phyloP scores from a whole-genome alignment of 2,888 invertebrate species.

The Drosophila macrospina region DNA sequence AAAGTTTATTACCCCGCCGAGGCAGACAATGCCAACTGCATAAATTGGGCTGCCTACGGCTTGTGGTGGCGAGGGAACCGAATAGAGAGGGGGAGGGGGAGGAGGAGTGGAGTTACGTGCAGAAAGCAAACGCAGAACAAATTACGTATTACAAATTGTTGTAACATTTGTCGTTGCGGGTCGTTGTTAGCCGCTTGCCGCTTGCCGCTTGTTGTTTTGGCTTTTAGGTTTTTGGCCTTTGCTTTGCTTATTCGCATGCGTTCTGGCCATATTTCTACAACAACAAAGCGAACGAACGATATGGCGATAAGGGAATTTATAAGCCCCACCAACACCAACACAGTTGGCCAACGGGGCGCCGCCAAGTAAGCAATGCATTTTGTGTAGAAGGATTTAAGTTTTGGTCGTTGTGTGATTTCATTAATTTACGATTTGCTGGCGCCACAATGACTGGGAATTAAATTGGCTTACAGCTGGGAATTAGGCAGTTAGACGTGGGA shows the following conservation, averaged over 20 bases:
- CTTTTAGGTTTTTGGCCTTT: conserved; percentile 48
- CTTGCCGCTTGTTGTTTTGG: conserved; percentile 50
- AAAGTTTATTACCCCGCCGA: conserved; percentile 76
- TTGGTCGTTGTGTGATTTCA: conserved; percentile 66
- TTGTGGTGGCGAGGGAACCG: neutral
- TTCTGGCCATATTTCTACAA: conserved; percentile 70
- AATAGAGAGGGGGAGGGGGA: neutral
- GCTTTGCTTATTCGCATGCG: conserved; percentile 58
- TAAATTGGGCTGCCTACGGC: conserved; percentile 67
- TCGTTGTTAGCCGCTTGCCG: conserved; percentile 39
- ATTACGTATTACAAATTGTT: conserved; percentile 78
- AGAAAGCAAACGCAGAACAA: conserved; percentile 52
- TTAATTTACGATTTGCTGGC: conserved; percentile 76
- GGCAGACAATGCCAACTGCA: conserved; percentile 76
- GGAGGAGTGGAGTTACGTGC: conserved; percentile 8
- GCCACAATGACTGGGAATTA: conserved; percentile 69
- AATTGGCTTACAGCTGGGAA: conserved; percentile 70
- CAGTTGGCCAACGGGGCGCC: conserved; percentile 38
- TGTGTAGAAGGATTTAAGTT: conserved; percentile 71
- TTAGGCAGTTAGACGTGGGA: conserved; percentile 45
- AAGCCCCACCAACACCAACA: conserved; percentile 55
- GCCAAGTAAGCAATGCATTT: conserved; percentile 60
- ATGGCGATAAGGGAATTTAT: conserved; percentile 75
- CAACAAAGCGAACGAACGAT: conserved; percentile 60
- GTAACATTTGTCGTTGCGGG: conserved; percentile 52